phyloP scores from a whole-genome alignment of 2,797 vertebrate genomes.

The Echiichthys vipera region DNA sequence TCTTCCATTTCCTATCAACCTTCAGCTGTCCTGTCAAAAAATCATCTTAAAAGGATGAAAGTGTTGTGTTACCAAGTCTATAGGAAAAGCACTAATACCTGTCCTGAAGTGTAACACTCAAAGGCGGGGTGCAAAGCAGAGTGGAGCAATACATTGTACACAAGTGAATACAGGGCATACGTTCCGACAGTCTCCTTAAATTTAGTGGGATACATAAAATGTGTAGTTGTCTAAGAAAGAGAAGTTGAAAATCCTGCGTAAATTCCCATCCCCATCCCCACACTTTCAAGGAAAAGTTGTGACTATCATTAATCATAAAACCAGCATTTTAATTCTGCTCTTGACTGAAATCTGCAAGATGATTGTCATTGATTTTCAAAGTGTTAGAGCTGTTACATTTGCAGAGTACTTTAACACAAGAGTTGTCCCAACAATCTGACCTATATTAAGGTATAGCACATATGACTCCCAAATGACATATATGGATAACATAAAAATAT shows the following conservation, averaged over 20 bases:
- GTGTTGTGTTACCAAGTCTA: not conserved
- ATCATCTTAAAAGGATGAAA: no score
- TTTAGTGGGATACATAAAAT: not conserved
- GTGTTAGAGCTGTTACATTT: not conserved
- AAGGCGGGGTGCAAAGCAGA: not conserved
- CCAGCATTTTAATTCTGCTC: not conserved
- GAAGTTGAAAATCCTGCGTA: not conserved
- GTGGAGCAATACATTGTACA: not conserved
- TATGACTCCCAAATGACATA: no score
- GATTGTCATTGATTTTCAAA: conserved; percentile 5
- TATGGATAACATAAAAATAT: no score
- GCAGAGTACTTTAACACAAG: not conserved
- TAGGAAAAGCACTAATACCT: not conserved
- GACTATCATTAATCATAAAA: not conserved
- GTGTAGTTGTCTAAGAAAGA: not conserved
- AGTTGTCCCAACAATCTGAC: not conserved
- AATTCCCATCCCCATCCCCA: not conserved
- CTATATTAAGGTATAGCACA: not conserved
- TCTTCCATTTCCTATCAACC: no score
- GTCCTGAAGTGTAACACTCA: not conserved
- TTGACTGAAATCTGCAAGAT: not conserved
- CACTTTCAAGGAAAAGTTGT: not conserved
- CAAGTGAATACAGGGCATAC: not conserved
- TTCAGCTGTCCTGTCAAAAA: no score
- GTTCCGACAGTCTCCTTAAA: not conserved